Base-by-base conservation (phyloP, 2,888 invertebrate species). In the Cataglyphis livida region DNA sequence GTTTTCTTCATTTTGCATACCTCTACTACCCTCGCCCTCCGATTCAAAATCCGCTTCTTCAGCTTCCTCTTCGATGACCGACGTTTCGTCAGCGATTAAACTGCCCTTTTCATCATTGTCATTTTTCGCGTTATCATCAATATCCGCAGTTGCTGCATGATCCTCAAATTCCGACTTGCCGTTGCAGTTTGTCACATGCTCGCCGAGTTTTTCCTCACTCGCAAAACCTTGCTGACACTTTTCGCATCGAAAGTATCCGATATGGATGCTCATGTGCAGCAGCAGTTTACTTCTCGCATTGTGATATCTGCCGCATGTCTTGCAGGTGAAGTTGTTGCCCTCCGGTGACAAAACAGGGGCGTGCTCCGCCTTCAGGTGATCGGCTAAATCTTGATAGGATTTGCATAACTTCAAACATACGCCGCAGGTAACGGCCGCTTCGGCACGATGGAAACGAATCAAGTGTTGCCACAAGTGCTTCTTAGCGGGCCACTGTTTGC, bases 381-480 rank as follows among this genome's bases (percentile, higher is more conserved):
- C 91, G 65, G 95, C 95, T 9, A 96, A 92, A 61, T 95, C 93
- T 25, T 94, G 93, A 87, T 96, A 96, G 57, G 93, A 95, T 4
- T 94, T 92, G 90, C 96, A 96, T 0, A 96, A 95, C 90, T 96
- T 95, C 54, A 96, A 90, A 85, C 96, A 96, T 57, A 96, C 96
- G 0, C 96, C 96, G 84, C 96, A 96, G 1, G 96, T 95, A 0
- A 96, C 96, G 0, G 96, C 96, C 0, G 96, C 96, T 54, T 95
- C 95, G 12, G 94, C 92, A 71, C 95, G 95, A 91, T 96, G 96
- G 89, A 96, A 96, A 9, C 96, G 94, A 57, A 95, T 95, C 74
- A 96, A 93, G 91, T 96, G 96, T 89, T 96, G 96, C 96, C 96
- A 96, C 0, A 96, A 92, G 88, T 96, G 96, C 87, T 96, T 96